Percentiles rank a stretch among this genome's conserved stretches.
These are phyloP conservation scores for Chorisops tibialis DNA, from an alignment of 2,888 invertebrate genomes.

Conservation along the genomic window DNA sequence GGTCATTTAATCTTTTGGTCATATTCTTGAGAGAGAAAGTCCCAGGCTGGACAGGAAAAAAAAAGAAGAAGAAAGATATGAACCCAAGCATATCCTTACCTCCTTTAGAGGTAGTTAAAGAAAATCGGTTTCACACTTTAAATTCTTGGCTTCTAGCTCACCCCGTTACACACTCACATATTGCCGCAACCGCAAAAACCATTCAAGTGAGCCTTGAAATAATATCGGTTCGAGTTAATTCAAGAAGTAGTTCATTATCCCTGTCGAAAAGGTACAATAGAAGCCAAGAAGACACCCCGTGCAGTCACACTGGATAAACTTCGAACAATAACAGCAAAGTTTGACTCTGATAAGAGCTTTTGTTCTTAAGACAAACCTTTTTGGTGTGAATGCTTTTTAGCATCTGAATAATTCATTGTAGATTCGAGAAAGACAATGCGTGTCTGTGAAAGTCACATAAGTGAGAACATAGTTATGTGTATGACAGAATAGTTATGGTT, in stretches of 20 bases:
- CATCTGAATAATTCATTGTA: conserved; percentile 26
- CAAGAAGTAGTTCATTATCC: conserved; percentile 28
- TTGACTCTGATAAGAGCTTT: conserved; percentile 28
- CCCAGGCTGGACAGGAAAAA: background rate
- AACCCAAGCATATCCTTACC: background rate
- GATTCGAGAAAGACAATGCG: no score
- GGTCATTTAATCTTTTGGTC: conserved; percentile 30
- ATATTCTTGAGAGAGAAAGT: background rate
- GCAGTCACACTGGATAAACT: background rate
- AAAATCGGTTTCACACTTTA: conserved; percentile 4
- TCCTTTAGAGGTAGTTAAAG: no score
- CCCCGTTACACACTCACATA: background rate
- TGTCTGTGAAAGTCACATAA: no score
- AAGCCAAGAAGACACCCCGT: background rate
- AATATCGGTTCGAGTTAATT: conserved; percentile 29
- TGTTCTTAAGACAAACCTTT: conserved; percentile 30
- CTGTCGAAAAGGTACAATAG: conserved; percentile 3
- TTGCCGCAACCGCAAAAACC: conserved; percentile 23
- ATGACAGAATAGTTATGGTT: no score
- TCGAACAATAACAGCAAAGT: conserved; percentile 25
- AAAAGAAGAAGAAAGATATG: background rate
- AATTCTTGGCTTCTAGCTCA: no score
- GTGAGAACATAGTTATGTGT: no score
- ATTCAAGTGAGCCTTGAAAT: conserved; percentile 29
- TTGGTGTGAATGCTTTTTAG: conserved; percentile 11